Conservation (phyloP, 2,888 invertebrate species). For the Leptopilina drosophilae region DNA sequence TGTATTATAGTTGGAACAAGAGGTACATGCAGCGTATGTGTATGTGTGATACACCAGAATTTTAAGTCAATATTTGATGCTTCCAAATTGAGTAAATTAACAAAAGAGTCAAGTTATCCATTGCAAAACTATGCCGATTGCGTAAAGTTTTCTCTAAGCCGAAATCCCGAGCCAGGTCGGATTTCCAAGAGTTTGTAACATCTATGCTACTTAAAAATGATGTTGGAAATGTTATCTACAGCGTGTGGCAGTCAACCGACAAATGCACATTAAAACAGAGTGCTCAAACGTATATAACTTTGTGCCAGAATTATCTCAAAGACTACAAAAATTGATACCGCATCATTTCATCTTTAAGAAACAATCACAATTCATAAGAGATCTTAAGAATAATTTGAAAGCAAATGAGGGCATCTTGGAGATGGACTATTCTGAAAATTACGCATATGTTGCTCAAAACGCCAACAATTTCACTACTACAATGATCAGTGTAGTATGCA, state of each 20-base stretch:
- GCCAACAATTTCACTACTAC: no score
- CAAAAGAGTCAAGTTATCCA: neutral
- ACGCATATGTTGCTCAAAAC: no score
- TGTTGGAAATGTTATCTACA: slow-evolving; percentile 29
- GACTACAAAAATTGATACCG: slow-evolving; percentile 37
- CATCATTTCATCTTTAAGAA: slow-evolving; percentile 44
- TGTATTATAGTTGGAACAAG: slow-evolving; percentile 39
- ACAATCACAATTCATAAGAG: slow-evolving; percentile 28
- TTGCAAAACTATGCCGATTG: slow-evolving; percentile 9
- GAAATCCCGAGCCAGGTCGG: neutral
- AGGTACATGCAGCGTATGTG: slow-evolving; percentile 42
- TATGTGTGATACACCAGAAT: no score
- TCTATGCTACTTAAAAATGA: neutral
- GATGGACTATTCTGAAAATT: no score
- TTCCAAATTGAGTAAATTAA: neutral
- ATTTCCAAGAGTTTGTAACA: slow-evolving; percentile 35
- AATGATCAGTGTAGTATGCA: no score
- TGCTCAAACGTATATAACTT: slow-evolving; percentile 35
- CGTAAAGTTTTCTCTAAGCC: neutral
- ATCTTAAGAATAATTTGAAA: slow-evolving; percentile 35
- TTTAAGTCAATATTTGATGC: slow-evolving; percentile 42
- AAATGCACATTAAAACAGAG: slow-evolving; percentile 37
- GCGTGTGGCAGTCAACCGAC: slow-evolving; percentile 42
- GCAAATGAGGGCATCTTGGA: slow-evolving; percentile 37
- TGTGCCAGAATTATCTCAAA: neutral